phyloP scores from a whole-genome alignment of 2,797 vertebrate genomes.

The Lutjanus argentimaculatus region DNA sequence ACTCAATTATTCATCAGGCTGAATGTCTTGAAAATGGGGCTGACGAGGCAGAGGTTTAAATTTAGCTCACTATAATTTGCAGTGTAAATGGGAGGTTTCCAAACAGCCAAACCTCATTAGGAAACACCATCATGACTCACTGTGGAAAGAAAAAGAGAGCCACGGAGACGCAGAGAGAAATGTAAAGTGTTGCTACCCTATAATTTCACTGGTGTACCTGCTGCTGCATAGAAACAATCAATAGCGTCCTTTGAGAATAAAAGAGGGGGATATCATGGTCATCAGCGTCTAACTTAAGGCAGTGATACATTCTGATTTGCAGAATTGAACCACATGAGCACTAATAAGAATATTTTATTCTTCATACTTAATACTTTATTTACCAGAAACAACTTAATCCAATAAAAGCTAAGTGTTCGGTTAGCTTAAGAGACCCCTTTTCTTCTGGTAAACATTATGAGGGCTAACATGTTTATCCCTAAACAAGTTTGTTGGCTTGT shows the following conservation, averaged over 20 bases:
- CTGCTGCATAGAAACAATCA: slow-evolving; percentile 29
- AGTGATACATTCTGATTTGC: slow-evolving; percentile 3
- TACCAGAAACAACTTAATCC: not conserved
- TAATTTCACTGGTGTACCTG: slow-evolving; percentile 44
- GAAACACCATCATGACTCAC: slow-evolving; percentile 82
- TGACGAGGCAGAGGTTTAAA: slow-evolving; percentile 90
- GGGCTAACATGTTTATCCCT: too few relatives aligned
- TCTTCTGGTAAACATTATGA: too few relatives aligned
- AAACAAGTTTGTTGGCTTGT: too few relatives aligned
- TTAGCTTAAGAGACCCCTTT: not conserved
- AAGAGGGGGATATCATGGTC: too few relatives aligned
- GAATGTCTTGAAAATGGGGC: slow-evolving; percentile 90
- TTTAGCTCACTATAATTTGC: slow-evolving; percentile 89
- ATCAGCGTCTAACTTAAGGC: slow-evolving; percentile 36
- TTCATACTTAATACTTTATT: not conserved
- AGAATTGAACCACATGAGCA: not conserved
- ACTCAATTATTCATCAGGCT: slow-evolving; percentile 91
- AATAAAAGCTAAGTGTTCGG: slow-evolving; percentile 23
- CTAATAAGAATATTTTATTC: not conserved
- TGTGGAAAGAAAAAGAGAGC: slow-evolving; percentile 33
- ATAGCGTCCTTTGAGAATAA: slow-evolving; percentile 29
- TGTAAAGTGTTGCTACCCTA: slow-evolving; percentile 30
- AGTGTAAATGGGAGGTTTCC: slow-evolving; percentile 88
- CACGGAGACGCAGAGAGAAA: slow-evolving; percentile 13
- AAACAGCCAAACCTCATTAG: slow-evolving; percentile 87